Conservation (phyloP, 2,888 invertebrate genomes). For the Steinernema carpocapsae region DNA sequence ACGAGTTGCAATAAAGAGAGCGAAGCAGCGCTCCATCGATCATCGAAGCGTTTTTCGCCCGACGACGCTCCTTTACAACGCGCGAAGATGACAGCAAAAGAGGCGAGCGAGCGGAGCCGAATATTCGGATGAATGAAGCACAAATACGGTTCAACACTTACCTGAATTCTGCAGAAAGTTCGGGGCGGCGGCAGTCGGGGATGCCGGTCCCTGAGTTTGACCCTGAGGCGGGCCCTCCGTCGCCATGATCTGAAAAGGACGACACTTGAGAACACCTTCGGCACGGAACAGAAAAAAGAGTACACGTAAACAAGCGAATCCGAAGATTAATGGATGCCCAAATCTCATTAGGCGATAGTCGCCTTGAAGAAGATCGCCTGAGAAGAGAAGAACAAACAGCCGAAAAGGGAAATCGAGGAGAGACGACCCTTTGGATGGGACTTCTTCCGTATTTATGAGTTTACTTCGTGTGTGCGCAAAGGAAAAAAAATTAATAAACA, state of each 20-base stretch:
- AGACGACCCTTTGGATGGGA: not conserved
- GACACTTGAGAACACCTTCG: constrained; percentile 5
- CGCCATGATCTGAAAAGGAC: constrained; percentile 18
- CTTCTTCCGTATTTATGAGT: constrained; percentile 27
- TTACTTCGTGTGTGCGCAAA: constrained; percentile 16
- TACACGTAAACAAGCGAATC: not conserved
- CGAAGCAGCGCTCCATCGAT: constrained; percentile 14
- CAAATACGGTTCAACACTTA: not conserved
- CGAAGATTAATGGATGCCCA: constrained; percentile 12
- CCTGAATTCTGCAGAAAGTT: constrained; percentile 16
- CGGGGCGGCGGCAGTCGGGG: not conserved
- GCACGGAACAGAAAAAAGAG: not conserved
- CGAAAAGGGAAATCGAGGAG: not conserved
- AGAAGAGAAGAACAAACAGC: not conserved
- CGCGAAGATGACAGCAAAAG: too few relatives aligned
- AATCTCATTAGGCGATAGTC: constrained; percentile 19
- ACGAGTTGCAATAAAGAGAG: constrained; percentile 18
- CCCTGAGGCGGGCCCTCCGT: constrained; percentile 30
- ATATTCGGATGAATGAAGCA: too few relatives aligned
- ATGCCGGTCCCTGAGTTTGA: constrained; percentile 3
- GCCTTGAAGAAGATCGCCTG: not conserved
- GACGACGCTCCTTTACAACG: constrained; percentile 14
- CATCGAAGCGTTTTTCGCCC: constrained; percentile 17
- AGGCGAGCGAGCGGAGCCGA: too few relatives aligned
- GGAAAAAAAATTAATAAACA: constrained; percentile 25